phyloP scores from a whole-genome alignment of 2,113 vertebrate species.

The Ciconia maguari region DNA sequence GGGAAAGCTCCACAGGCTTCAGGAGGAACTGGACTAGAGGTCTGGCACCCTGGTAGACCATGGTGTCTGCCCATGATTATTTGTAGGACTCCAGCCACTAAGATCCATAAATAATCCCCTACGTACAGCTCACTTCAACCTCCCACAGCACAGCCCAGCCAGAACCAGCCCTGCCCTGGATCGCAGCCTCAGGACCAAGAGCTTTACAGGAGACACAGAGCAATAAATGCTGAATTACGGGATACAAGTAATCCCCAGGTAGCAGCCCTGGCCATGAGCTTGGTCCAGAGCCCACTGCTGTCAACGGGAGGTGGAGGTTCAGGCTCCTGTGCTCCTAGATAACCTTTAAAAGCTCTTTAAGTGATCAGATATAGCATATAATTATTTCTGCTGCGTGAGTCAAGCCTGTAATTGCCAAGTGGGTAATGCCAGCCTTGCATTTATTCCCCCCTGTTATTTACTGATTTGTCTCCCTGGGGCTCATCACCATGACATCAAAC shows the following conservation, averaged over 20 bases:
- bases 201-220: neutral
- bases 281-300: neutral
- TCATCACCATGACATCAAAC: neutral
- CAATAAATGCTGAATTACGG: neutral
- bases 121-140: neutral
- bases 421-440: neutral
- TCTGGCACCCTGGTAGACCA: neutral
- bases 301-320: accelerated
- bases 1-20: neutral
- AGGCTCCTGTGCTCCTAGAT: neutral
- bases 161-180: too few species aligned
- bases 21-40: neutral
- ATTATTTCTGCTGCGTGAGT: neutral
- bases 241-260: neutral
- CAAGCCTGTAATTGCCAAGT: neutral
- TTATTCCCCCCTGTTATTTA: neutral
- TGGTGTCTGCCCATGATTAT: neutral
- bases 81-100: neutral
- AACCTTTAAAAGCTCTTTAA: neutral
- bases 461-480: neutral
- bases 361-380: accelerated
- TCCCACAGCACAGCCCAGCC: neutral
- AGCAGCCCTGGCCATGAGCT: neutral
- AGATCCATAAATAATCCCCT: neutral
- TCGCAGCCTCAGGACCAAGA: neutral